Percentiles rank a stretch among this genome's conserved stretches.
phyloP scores from a whole-genome alignment of 2,888 invertebrate species.

The Hedychridium roseum region DNA sequence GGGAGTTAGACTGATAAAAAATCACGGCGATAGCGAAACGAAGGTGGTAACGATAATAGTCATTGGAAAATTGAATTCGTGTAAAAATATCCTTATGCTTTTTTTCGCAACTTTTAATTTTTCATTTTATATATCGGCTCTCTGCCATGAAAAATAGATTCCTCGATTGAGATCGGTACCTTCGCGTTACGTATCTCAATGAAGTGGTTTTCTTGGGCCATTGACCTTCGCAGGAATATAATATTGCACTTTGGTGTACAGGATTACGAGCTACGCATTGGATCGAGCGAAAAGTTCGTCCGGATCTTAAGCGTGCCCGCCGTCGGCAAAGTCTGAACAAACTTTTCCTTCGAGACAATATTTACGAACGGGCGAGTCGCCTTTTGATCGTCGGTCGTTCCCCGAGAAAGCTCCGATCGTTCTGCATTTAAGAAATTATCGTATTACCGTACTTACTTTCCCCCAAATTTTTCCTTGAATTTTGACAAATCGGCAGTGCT shows the following conservation, averaged over 20 bases:
- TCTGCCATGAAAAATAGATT: constrained; percentile 45
- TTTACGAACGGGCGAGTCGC: too few relatives aligned
- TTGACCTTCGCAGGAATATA: constrained; percentile 9
- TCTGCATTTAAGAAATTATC: too few relatives aligned
- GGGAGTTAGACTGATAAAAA: background rate
- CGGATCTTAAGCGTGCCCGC: too few relatives aligned
- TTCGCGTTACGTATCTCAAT: constrained; percentile 3
- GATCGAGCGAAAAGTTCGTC: too few relatives aligned
- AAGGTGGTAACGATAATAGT: constrained; percentile 31
- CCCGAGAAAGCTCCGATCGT: too few relatives aligned
- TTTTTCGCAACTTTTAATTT: constrained; percentile 18
- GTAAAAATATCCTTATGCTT: constrained; percentile 57
- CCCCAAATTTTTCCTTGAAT: too few relatives aligned
- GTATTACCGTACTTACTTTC: too few relatives aligned
- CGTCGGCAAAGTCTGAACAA: too few relatives aligned
- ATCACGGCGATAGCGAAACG: constrained; percentile 21
- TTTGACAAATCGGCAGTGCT: too few relatives aligned
- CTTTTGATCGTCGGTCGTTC: too few relatives aligned
- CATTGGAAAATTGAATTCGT: constrained; percentile 49
- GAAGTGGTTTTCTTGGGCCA: background rate
- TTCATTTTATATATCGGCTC: constrained; percentile 17
- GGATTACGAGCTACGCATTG: too few relatives aligned
- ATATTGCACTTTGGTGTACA: constrained; percentile 60
- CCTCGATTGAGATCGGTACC: constrained; percentile 25
- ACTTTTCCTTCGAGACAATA: too few relatives aligned